Percentiles rank a stretch among this genome's conserved stretches.
These are phyloP conservation scores for Ammodytes marinus DNA, from an alignment of 2,113 vertebrate species.

Conservation along the genomic window DNA sequence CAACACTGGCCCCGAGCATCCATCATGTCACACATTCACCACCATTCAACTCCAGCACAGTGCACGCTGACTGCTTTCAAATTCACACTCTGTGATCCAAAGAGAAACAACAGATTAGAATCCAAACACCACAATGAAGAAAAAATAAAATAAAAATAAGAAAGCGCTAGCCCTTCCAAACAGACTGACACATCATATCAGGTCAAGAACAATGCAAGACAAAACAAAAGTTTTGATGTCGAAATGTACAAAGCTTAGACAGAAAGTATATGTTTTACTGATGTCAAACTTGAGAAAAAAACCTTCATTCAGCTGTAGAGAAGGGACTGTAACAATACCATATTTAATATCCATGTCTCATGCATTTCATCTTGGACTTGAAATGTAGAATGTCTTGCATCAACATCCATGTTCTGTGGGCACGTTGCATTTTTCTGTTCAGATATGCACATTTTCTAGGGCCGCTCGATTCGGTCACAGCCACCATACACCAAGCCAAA, in stretches of 20 bases:
- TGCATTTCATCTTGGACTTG: too few species aligned
- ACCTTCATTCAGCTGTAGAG: not conserved
- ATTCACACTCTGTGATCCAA: slow-evolving; percentile 45
- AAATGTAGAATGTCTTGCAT: not conserved
- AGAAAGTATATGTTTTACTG: not conserved
- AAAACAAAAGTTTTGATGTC: not conserved
- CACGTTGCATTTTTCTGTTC: not conserved
- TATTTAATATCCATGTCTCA: too few species aligned
- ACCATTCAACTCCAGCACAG: slow-evolving; percentile 44
- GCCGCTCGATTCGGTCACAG: not conserved
- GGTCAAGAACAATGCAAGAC: not conserved
- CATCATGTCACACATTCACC: slow-evolving; percentile 68
- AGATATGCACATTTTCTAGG: not conserved
- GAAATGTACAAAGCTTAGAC: slow-evolving; percentile 10
- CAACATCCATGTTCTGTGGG: not conserved
- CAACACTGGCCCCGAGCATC: slow-evolving; percentile 62
- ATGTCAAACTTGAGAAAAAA: slow-evolving; percentile 1
- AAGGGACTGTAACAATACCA: not conserved
- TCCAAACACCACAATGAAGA: slow-evolving; percentile 24
- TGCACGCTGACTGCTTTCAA: slow-evolving; percentile 53
- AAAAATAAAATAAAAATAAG: not conserved
- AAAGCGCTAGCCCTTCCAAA: slow-evolving; percentile 20
- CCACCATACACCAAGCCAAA: not conserved
- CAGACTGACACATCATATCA: not conserved
- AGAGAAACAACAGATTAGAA: slow-evolving; percentile 42